Percentiles rank a stretch among this genome's conserved stretches.
phyloP scores from a whole-genome alignment of 2,797 vertebrate species.

The Clarias laeviceps region DNA sequence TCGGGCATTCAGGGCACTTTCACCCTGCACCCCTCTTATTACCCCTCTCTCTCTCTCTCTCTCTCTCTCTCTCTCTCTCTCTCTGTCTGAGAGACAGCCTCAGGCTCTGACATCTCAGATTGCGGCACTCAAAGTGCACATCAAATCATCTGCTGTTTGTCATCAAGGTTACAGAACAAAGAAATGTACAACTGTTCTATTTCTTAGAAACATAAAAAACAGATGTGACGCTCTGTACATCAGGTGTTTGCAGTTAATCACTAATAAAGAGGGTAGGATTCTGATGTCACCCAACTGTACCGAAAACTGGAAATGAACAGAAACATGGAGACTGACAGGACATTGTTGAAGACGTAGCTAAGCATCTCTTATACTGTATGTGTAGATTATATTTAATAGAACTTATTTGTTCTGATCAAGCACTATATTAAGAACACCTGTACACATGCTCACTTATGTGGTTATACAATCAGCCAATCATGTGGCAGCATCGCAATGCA shows the following conservation, averaged over 20 bases:
- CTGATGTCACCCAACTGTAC: not conserved
- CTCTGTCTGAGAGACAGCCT: conserved; percentile 46
- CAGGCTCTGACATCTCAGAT: conserved; percentile 53
- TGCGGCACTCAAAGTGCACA: conserved; percentile 53
- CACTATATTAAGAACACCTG: conserved; percentile 4
- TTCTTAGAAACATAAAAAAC: conserved; percentile 25
- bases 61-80: conserved; percentile 28
- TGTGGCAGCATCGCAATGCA: not conserved
- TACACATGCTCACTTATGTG: too few species aligned
- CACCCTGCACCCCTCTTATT: conserved; percentile 38
- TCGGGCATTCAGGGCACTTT: conserved; percentile 45
- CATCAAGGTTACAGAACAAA: conserved; percentile 57
- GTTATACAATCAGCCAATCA: not conserved
- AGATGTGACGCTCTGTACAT: not conserved
- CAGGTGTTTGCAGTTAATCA: not conserved
- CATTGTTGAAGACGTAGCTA: not conserved
- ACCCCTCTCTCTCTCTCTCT: conserved; percentile 24
- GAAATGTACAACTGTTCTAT: conserved; percentile 38
- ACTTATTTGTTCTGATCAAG: not conserved
- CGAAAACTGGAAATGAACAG: not conserved
- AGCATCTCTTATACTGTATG: too few species aligned
- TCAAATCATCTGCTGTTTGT: conserved; percentile 55
- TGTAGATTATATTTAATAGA: not conserved
- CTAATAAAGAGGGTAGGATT: not conserved
- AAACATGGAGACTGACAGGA: not conserved